Evolutionary conservation across 2,888 invertebrate species (phyloP).

Genomic region (Leptothorax acervorum): DNA sequence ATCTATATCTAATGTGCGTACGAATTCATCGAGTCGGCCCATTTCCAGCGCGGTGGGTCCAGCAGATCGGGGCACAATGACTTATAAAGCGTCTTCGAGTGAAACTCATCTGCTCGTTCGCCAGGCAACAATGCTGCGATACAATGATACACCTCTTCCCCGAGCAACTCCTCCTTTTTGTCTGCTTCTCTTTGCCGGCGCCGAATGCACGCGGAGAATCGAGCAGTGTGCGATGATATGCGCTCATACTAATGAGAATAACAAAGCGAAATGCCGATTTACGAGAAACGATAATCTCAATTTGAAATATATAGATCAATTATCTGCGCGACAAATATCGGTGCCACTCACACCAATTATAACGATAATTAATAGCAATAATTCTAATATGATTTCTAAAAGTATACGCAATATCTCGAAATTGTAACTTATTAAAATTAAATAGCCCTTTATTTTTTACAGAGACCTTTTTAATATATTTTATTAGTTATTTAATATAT

Average conservation of each 20-base stretch:
- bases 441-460: neutral
- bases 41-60: slow-evolving; percentile 65
- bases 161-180: slow-evolving; percentile 60
- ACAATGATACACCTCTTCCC: slow-evolving; percentile 78
- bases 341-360: neutral
- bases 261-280: slow-evolving; percentile 71
- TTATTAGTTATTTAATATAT: neutral
- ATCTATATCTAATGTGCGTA: slow-evolving; percentile 55
- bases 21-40: slow-evolving; percentile 65
- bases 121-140: slow-evolving; percentile 79
- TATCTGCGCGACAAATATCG: neutral
- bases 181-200: slow-evolving; percentile 46
- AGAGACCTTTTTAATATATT: neutral
- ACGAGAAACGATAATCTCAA: slow-evolving; percentile 27
- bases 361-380: neutral
- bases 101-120: slow-evolving; percentile 81
- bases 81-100: slow-evolving; percentile 78
- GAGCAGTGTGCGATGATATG: slow-evolving; percentile 47
- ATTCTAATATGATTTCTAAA: neutral
- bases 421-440: neutral
- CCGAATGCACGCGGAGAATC: slow-evolving; percentile 52
- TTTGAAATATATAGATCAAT: neutral
- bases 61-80: slow-evolving; percentile 70
- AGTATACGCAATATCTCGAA: neutral
- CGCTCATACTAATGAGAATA: slow-evolving; percentile 69